Conservation (phyloP, 2,113 vertebrate genomes). For the Chaetops frenatus region DNA sequence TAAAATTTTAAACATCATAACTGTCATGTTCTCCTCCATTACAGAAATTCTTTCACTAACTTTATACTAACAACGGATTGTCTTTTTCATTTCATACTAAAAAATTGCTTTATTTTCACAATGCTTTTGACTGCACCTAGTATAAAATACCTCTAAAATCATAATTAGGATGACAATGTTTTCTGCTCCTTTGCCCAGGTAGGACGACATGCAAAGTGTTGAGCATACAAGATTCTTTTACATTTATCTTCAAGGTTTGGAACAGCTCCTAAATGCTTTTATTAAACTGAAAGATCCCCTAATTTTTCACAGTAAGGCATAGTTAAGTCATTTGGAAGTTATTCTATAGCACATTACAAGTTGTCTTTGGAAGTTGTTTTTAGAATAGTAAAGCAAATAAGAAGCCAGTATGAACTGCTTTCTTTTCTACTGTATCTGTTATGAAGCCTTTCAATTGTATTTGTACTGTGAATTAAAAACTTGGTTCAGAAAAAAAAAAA, state of each 20-base stretch:
- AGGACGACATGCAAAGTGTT: background rate
- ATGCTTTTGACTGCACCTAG: background rate
- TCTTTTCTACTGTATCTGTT: background rate
- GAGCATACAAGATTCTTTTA: background rate
- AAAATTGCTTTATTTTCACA: background rate
- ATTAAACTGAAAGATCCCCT: background rate
- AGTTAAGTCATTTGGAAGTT: background rate
- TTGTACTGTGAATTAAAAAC: background rate
- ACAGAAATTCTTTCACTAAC: background rate
- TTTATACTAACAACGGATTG: background rate
- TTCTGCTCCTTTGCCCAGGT: background rate
- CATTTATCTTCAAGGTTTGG: background rate
- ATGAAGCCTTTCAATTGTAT: background rate
- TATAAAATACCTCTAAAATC: background rate
- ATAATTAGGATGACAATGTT: background rate
- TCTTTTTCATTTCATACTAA: background rate
- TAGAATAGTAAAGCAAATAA: background rate
- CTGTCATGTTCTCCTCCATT: background rate
- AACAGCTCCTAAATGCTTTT: background rate
- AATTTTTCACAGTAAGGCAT: background rate
- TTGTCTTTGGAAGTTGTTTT: background rate
- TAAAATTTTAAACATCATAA: background rate
- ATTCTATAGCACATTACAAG: background rate
- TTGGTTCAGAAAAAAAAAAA: background rate
- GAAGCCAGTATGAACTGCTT: background rate